Base-by-base conservation (phyloP, 2,888 invertebrate species). In the Proisotoma minuta region DNA sequence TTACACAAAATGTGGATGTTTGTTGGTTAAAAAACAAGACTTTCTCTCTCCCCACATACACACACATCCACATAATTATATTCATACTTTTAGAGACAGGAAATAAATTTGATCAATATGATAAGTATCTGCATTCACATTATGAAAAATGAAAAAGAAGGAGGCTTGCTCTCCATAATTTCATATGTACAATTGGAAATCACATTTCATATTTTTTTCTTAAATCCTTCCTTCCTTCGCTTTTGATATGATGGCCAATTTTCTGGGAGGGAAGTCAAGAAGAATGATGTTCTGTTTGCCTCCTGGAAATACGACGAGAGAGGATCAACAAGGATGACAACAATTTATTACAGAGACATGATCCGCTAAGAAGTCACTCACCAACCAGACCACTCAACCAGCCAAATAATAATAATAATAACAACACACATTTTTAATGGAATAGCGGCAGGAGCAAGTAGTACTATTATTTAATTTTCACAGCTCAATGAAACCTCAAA, bases 91-190 rank as follows among this genome's bases (percentile, higher is more conserved):
- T 56, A n/a, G 49, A 63, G 66, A 66, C 66, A 64, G 62, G 63
- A 63, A 63, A 63, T 63, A 63, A 67, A 63, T 67, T 67, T 64
- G 56, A 56, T 56, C 56, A 56, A 56, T 56, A 56, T 56, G 56
- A 56, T 56, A 56, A 56, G 56, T 56, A 56, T 47, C 43, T 56
- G 43, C 43, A 43, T 43, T 43, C 43, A 56, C 56, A 39, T 57
- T 48, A 57, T 62, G 67, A 67, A 62, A 67, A 64, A 67, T 67
- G 67, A 67, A 64, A 63, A 63, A 64, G 61, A 63, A 59, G 56
- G 59, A 57, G 49, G 24, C 22, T 5, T 24, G 18, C 50, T 40
- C 40, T 47, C 50, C 18, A 18, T 59, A 49, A 59, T 59, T 51
- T 50, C 29, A 59, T 51, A 51, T 28, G 27, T 49, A 40, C 50